A percentile compares a stretch with the other conserved stretches of the same genome.
Conservation (phyloP, 35 echinoderm and acorn worm genomes). For the Stichopus chloronotus region DNA sequence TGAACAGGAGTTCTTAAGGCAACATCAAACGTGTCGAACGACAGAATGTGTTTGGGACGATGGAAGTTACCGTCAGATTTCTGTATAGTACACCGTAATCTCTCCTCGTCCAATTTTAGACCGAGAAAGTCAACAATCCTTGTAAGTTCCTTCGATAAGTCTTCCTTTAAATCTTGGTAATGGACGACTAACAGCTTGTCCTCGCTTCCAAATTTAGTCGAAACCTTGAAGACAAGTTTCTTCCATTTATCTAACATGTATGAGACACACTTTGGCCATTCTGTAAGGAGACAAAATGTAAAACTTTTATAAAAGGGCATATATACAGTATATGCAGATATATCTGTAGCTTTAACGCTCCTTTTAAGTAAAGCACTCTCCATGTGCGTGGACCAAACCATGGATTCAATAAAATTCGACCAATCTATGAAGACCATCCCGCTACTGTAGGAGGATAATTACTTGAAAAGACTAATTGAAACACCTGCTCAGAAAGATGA, state of each 20-base stretch:
- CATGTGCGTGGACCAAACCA: too few species aligned
- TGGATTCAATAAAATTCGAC: too few species aligned
- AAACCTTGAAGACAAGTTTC: background rate
- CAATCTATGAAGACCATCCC: too few species aligned
- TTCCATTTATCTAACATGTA: background rate
- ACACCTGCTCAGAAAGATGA: too few species aligned
- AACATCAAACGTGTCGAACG: background rate
- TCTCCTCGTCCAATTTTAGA: conserved; percentile 2
- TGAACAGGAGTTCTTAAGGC: background rate
- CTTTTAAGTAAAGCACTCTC: too few species aligned
- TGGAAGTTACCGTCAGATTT: conserved; percentile 25
- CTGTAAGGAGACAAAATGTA: too few species aligned
- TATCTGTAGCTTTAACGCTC: too few species aligned
- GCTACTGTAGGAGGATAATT: too few species aligned
- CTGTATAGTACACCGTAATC: background rate
- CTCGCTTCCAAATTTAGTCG: background rate
- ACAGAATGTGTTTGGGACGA: background rate
- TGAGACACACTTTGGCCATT: background rate
- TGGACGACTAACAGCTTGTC: background rate
- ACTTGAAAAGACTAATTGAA: too few species aligned
- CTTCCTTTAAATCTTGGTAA: conserved; percentile 7
- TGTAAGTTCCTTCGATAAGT: conserved; percentile 6
- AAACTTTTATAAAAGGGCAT: too few species aligned
- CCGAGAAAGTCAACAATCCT: conserved; percentile 31
- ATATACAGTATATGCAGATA: too few species aligned